Conservation (phyloP, 2,888 invertebrate genomes). For the Archips crataeganus region DNA sequence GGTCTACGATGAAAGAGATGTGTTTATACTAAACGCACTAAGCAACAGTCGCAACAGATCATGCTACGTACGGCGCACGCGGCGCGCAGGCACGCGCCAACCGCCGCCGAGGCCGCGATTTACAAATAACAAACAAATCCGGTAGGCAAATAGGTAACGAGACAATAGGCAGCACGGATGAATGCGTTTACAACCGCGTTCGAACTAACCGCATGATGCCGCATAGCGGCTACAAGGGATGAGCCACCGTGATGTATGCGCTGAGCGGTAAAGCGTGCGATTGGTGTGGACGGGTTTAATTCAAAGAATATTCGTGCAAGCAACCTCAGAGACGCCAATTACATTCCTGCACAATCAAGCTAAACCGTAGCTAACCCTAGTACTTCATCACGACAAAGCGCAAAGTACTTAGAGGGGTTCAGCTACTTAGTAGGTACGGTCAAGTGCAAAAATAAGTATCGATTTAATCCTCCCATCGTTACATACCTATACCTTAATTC, state of each 20-base stretch:
- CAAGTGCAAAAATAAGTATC: too few relatives aligned
- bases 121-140: constrained; percentile 41
- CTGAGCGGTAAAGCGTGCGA: neutral
- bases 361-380: too few relatives aligned
- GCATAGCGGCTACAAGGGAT: neutral
- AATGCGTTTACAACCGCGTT: constrained; percentile 19
- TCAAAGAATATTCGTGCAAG: neutral
- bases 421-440: too few relatives aligned
- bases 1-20: neutral
- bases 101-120: constrained; percentile 27
- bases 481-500: too few relatives aligned
- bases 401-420: too few relatives aligned
- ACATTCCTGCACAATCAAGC: neutral
- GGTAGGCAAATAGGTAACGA: constrained; percentile 27
- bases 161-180: constrained; percentile 35
- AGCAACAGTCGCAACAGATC: neutral
- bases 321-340: neutral
- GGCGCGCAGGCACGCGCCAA: constrained; percentile 25
- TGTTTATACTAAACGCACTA: neutral
- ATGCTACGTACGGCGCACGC: constrained; percentile 10
- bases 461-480: too few relatives aligned
- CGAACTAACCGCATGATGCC: neutral
- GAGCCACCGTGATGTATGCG: neutral
- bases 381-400: too few relatives aligned
- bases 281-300: neutral